Base-by-base conservation (phyloP, 2,113 vertebrate species). In the Lophochroa leadbeateri region DNA sequence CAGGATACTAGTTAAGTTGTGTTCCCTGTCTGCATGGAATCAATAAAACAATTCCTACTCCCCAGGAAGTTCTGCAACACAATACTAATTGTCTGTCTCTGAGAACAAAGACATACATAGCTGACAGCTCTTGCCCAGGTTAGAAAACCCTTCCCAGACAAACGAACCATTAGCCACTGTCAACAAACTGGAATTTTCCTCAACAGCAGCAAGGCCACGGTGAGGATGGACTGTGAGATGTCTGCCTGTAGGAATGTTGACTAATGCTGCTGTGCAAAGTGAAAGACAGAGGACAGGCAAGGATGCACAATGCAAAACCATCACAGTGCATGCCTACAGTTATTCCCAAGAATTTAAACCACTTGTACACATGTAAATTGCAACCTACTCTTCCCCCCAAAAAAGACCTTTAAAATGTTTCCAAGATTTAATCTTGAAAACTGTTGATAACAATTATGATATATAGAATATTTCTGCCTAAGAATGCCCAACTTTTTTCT, bases 331-430 rank as follows among this genome's bases (percentile, higher is more conserved):
- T 39, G 25, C 11, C 10, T 72, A 44, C 5, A 55, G 21, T 20
- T 61, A 11, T 49, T 72, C 25, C 60, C 47, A 41, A 44, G 10
- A 84, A 50, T 0, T 79, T 37, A 55, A 43, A 29, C 2, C 11
- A 61, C 4, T 3, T 64, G 21, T 37, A 44, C 61, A 21, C 10
- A 55, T 16, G 14, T 33, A 74, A 88, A 47, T 50, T 58, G 9
- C 4, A 82, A 53, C 0, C 7, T 58, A 25, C 9, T 44, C 3
- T 8, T 68, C 11, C 3, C 3, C 3, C 0, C 0, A 28, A 47
- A 65, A 65, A 47, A 43, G 1, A 20, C 3, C 3, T 52, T 84
- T 18, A 78, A 47, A 1, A 1, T 35, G 78, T 78, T 74, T 37
- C 33, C 0, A 0, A 43, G 24, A 67, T 35, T 69, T 72, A 60